Evolutionary conservation across 2,113 vertebrate species (phyloP), one percentile per base, ranked within the genome.

Genomic region (Corythoichthys intestinalis): DNA sequence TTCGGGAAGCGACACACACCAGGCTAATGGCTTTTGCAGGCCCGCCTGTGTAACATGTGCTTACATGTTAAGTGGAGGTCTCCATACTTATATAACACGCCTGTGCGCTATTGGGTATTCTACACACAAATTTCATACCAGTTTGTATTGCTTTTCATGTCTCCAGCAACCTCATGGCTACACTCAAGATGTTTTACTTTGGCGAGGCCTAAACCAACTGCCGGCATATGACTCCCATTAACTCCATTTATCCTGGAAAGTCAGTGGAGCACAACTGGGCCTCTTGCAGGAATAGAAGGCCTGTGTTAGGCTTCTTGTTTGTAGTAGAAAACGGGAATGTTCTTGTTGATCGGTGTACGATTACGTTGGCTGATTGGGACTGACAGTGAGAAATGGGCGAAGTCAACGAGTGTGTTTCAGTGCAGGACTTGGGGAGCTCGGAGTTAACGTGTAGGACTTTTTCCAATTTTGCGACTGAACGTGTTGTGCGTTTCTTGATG

Each of bases 141-240:
- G 56, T 34, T 37, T 8, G 56, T 37, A 34, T 47, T 63, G 34
- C 61, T 20, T 67, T 83, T 66, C 56, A 58, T 53, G 17, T 58
- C 76, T 53, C 82, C 69, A 48, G 48, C 49, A 72, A 69, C 67
- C 66, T 64, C 71, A 81, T 79, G 73, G 87, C 81, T 77, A 67
- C 72, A 80, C 83, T 79, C 78, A 76, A 85, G 78, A 83, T 79
- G 85, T 85, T 87, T 80, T 66, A 76, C 76, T 81, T 76, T 70
- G 71, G 61, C 70, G 70, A 73, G 80, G 72, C 74, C 60, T 58
- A 82, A 81, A 82, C 81, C 83, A 83, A 81, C 69, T 66, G 56
- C 73, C 57, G 68, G 76, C 87, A 88, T 87, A 87, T 89, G 89
- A 92, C 81, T 92, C 85, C 86, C 80, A 90, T 88, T 86, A 87